Evolutionary conservation across 2,113 vertebrate species (phyloP).

Genomic region (Crotalus helleri): DNA sequence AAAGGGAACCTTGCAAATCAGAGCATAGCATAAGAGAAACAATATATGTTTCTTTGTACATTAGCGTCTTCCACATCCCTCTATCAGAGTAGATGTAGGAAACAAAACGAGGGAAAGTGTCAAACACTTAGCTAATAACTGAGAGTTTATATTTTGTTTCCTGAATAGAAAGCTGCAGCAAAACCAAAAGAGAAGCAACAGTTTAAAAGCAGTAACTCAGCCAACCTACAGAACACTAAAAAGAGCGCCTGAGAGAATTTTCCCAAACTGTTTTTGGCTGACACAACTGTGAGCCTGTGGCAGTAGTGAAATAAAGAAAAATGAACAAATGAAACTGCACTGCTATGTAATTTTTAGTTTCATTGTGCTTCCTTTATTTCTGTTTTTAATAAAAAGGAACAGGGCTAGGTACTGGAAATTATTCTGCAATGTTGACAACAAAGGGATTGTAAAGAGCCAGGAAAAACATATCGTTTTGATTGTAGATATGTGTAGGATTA

Average conservation of each 20-base stretch:
- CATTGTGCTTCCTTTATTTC: not conserved
- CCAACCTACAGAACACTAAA: not conserved
- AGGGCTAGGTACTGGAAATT: not conserved
- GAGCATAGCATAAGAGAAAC: accelerated
- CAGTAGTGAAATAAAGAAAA: not conserved
- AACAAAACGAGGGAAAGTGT: not conserved
- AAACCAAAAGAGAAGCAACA: not conserved
- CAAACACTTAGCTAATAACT: not conserved
- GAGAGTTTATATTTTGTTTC: not conserved
- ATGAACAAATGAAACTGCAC: not conserved
- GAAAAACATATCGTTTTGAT: slow-evolving; percentile 25
- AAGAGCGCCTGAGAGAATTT: slow-evolving; percentile 8
- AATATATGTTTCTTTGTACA: not conserved
- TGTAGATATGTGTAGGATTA: slow-evolving; percentile 27
- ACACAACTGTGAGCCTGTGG: not conserved
- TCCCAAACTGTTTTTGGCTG: not conserved
- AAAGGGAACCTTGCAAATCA: accelerated
- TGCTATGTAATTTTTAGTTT: slow-evolving; percentile 4
- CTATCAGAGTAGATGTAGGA: not conserved
- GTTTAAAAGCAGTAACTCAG: not conserved
- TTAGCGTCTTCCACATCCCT: not conserved
- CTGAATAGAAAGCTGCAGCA: not conserved
- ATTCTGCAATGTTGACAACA: not conserved
- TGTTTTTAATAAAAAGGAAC: slow-evolving; percentile 36
- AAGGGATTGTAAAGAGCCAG: not conserved